These are phyloP conservation scores for Grammomys dolichurus DNA, from an alignment of 2,113 vertebrate genomes.

Conservation along the genomic window DNA sequence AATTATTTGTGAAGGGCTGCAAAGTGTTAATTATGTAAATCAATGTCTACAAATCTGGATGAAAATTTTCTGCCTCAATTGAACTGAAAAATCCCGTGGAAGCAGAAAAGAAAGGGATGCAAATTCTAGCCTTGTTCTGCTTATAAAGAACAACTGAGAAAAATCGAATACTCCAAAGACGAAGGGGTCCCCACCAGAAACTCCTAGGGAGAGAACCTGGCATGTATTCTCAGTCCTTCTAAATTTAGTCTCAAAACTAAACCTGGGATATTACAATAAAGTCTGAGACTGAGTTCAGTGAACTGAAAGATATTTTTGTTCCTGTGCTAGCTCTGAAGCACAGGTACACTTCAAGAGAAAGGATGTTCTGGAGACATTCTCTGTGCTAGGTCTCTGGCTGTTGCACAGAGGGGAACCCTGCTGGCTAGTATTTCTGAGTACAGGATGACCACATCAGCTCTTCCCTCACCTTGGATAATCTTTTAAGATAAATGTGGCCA, in stretches of 20 bases:
- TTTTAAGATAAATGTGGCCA: background rate
- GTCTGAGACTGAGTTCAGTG: background rate
- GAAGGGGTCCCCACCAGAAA: background rate
- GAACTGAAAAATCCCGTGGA: background rate
- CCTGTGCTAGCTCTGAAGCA: background rate
- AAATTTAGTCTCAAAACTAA: background rate
- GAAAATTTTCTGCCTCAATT: slow-evolving; percentile 46
- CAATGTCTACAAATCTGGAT: background rate
- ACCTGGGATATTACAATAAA: background rate
- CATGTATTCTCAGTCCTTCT: background rate
- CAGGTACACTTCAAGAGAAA: background rate
- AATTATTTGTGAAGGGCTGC: background rate
- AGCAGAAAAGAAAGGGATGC: background rate
- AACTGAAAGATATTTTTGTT: background rate
- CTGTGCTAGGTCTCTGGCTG: no score
- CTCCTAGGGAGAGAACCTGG: background rate
- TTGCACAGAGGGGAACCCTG: accelerated
- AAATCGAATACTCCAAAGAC: background rate
- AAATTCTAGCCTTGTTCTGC: background rate
- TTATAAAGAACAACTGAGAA: background rate
- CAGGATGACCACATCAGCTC: background rate
- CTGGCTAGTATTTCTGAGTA: background rate
- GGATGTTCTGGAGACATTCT: background rate
- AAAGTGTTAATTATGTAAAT: slow-evolving; percentile 49
- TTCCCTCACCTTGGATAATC: background rate